Conservation (phyloP, 2,113 vertebrate genomes). For the Piaya cayana region DNA sequence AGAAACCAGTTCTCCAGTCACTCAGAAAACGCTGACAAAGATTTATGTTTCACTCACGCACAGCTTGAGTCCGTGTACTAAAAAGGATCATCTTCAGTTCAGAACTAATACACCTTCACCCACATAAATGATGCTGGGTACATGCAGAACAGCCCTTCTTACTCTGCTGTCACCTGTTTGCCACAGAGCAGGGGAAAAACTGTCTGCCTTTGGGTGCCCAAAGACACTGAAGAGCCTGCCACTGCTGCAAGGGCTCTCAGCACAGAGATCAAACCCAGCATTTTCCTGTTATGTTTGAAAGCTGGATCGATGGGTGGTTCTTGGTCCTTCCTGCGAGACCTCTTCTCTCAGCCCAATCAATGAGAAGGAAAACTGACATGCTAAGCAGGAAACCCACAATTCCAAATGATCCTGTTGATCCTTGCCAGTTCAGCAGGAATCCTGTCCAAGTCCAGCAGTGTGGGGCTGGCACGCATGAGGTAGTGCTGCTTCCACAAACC, state of each 20-base stretch:
- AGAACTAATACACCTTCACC: background rate
- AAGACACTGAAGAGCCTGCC: background rate
- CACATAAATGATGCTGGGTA: background rate
- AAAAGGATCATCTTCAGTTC: background rate
- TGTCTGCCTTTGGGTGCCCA: background rate
- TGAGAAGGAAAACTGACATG: slow-evolving; percentile 3
- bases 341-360: background rate
- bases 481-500: background rate
- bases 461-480: background rate
- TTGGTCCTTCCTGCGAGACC: background rate
- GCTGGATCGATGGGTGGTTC: background rate
- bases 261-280: background rate
- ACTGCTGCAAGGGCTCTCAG: background rate
- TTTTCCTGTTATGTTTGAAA: background rate
- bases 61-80: background rate
- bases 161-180: background rate
- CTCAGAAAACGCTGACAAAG: background rate
- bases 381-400: slow-evolving; percentile 30
- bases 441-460: slow-evolving; percentile 8
- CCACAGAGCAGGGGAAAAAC: background rate
- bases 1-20: background rate
- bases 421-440: slow-evolving; percentile 40
- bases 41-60: background rate
- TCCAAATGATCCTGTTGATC: slow-evolving; percentile 39
- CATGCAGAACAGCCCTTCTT: background rate